These are phyloP conservation scores for Archilochus colubris DNA, from an alignment of 2,113 vertebrate genomes.

Conservation along the genomic window DNA sequence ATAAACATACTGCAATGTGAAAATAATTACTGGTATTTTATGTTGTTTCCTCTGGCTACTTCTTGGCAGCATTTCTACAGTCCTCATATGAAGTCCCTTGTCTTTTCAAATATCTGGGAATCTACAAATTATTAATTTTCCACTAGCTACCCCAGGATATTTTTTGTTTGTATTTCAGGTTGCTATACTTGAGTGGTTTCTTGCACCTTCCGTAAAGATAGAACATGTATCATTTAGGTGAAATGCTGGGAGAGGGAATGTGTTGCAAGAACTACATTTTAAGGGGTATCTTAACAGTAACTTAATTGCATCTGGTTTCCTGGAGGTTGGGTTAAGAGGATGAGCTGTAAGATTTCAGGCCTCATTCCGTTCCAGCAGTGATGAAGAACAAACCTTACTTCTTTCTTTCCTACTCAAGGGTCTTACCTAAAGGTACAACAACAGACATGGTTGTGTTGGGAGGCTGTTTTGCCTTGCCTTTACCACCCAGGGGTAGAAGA, in stretches of 20 bases:
- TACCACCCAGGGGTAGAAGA: background rate
- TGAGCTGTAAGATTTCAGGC: background rate
- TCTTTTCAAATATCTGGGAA: background rate
- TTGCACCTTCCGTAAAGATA: background rate
- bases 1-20: fast-evolving
- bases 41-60: background rate
- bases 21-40: background rate
- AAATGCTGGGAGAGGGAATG: background rate
- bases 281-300: background rate
- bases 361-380: background rate
- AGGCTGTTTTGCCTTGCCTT: background rate
- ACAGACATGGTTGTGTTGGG: background rate
- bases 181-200: background rate
- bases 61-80: background rate
- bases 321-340: background rate
- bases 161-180: background rate
- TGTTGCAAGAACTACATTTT: background rate
- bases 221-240: fast-evolving
- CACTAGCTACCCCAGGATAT: background rate
- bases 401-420: background rate
- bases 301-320: background rate
- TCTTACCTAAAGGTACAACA: background rate
- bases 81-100: fast-evolving
- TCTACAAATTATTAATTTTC: background rate
- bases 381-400: background rate